Base-by-base conservation (phyloP, 1,140 invertebrate species). In the Drosophila novamexicana region DNA sequence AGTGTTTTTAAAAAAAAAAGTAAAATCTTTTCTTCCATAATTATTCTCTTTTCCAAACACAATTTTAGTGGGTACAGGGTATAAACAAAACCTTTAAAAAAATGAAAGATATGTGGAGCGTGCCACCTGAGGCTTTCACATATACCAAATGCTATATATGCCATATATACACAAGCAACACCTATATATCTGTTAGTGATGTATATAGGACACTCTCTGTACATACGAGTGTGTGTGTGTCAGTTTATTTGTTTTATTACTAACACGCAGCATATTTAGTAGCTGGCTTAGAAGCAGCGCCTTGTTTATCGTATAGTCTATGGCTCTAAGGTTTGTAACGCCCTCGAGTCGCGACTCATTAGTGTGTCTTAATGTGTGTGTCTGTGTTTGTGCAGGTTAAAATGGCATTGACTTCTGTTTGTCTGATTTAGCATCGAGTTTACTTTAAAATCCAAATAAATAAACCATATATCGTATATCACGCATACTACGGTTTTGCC, bases 221-320 rank as follows among this genome's bases (percentile, higher is more conserved):
- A n/a, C 7, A 4, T 36, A 34, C 14, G 62, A 65, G 16, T 44
- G 57, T 61, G 40, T 84, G 49, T 84, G 49, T 67, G 84, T 49
- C 59, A 71, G 75, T 90, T 84, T 84, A 81, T 90, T 89, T 89
- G 77, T 64, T 80, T 81, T 90, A 89, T 89, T 89, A 84, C 80
- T 64, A 81, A 73, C 84, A 89, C 84, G 84, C 84, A 89, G 85
- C 77, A 84, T 88, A 89, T 89, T 89, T 88, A 83, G 84, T 89
- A 77, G 84, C 77, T 83, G 69, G 63, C 78, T 85, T 85, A 81
- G 75, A 63, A 50, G 57, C 81, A 81, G 62, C 77, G 65, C 63
- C 79, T 52, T 68, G 65, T 79, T 79, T 66, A 70, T 86, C 59
- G 42, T 36, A 29, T 45, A 47, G 57, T 42, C 36, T 62, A 61